Evolutionary conservation across 2,113 vertebrate genomes (phyloP), one percentile per base, ranked within the genome.

Genomic region (Cavia aperea): DNA sequence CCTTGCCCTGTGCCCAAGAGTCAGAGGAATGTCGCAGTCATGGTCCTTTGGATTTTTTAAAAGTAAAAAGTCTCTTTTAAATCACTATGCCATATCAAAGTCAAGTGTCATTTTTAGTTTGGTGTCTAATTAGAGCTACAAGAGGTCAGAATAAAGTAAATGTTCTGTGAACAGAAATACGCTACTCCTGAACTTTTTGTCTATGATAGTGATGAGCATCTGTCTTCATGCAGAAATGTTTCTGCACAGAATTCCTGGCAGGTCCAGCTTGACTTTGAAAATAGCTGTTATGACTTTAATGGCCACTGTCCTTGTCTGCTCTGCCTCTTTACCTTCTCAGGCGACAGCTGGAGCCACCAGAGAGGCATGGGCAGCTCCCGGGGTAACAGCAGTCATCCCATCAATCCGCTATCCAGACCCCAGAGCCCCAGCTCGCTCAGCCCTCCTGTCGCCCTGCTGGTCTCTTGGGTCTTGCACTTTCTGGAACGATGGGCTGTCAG

Each of bases 121-220:
- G 46, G 43, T 94, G 97, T 83, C 60, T 86, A 96, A 95, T 96
- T 95, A 96, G 91, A 92, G 26, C 46, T 95, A 95, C 94, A 95
- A 93, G 39, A 94, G 85, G 39, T 65, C 78, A 18, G 88, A 84
- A 75, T 85, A 8, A 90, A 89, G 26, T 86, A 10, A 86, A 94
- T 62, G 89, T 31, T 89, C 66, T 73, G 9, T 93, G 0, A 79
- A 2, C n/a, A 90, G 60, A 51, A 5, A 8, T 93, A 19, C 54
- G 96, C 81, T 94, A n/a, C 36, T 90, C 58, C 46, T 97, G 73
- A 39, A 75, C 29, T 87, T 96, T 92, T 92, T 89, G 11, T 56
- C 78, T 56, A 68, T 93, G 7, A 16, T 83, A 92, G 94, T 66
- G 13, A 33, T 72, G 39, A 93, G 77, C 49, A 91, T 88, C 92